phyloP scores from a whole-genome alignment of 2,888 invertebrate species.

The Oscheius onirici region DNA sequence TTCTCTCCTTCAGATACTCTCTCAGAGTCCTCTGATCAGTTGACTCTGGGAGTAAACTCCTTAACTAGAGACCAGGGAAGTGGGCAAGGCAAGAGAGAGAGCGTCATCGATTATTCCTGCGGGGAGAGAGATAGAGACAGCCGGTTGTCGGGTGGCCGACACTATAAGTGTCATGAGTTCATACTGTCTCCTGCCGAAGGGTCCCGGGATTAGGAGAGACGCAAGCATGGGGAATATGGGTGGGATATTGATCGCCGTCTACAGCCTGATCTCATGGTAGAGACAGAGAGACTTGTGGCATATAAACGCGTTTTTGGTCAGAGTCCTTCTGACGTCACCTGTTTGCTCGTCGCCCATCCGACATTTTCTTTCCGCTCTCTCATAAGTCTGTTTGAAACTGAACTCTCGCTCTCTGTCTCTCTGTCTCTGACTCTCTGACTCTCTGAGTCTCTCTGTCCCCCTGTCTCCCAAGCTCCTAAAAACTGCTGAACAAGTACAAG shows the following conservation, averaged over 20 bases:
- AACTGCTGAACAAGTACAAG: too few relatives aligned
- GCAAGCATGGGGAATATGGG: background rate
- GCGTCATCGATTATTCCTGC: constrained; percentile 25
- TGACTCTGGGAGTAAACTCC: background rate
- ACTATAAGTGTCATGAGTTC: constrained; percentile 4
- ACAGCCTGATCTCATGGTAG: background rate
- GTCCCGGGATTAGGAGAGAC: background rate
- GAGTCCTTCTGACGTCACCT: constrained; percentile 19
- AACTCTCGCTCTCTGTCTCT: constrained; percentile 5
- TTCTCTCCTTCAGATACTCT: background rate
- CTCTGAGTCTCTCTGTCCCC: too few relatives aligned
- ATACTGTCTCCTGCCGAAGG: background rate
- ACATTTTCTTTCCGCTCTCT: constrained; percentile 22
- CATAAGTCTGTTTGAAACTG: constrained; percentile 11
- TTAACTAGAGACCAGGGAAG: background rate
- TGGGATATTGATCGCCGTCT: constrained; percentile 11
- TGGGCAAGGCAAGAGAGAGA: background rate
- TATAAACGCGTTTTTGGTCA: constrained; percentile 19
- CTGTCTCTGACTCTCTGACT: background rate
- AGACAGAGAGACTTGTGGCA: background rate
- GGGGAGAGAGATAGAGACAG: constrained; percentile 7
- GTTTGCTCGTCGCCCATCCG: constrained; percentile 29
- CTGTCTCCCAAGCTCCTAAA: too few relatives aligned
- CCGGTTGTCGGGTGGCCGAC: constrained; percentile 12
- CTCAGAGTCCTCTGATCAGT: background rate